Percentiles rank a stretch among this genome's conserved stretches.
Conservation (phyloP, 2,888 invertebrate species). For the Temnothorax ravouxi region DNA sequence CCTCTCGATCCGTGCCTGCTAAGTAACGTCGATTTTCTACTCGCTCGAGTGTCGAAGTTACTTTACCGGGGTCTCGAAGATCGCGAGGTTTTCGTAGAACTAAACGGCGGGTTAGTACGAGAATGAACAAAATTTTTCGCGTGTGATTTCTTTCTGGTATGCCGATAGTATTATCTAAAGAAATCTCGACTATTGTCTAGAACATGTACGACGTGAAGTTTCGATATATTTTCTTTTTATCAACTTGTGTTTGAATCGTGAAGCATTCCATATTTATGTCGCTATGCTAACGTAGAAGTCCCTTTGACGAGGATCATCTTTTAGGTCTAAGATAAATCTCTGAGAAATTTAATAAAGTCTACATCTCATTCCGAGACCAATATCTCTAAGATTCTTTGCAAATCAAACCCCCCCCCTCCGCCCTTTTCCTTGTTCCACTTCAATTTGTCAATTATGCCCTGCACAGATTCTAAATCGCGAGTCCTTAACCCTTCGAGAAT, state of each 20-base stretch:
- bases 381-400: conserved; percentile 7
- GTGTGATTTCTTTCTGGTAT: not conserved
- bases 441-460: not conserved
- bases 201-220: not conserved
- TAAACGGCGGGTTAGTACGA: not conserved
- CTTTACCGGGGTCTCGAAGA: not conserved
- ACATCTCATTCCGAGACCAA: not conserved
- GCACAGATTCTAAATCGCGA: not conserved
- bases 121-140: not conserved
- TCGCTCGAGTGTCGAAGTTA: not conserved
- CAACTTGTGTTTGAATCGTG: not conserved
- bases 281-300: conserved; percentile 20
- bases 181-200: not conserved
- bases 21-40: not conserved
- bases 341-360: conserved; percentile 38
- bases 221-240: not conserved
- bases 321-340: not conserved
- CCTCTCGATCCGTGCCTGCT: not conserved
- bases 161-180: not conserved
- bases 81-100: not conserved
- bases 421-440: not conserved
- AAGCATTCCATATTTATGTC: conserved; percentile 40
- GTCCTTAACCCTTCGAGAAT: not conserved
- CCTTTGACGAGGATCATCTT: not conserved
- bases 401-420: not conserved